Base-by-base conservation (phyloP, 2,888 invertebrate species). In the Ernsta delagoae region DNA sequence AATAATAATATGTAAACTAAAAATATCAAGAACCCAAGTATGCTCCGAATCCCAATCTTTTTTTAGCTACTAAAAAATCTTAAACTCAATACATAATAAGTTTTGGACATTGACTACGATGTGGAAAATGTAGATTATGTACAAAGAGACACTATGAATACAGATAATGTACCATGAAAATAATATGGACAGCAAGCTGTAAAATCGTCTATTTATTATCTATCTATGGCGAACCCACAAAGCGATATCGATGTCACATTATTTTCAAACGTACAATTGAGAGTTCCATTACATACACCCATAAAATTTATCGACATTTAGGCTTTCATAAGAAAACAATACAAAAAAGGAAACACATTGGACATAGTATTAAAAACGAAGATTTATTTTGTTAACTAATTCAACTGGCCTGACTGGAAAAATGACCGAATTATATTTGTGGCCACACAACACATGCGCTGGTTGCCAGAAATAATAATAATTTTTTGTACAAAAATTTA, bases 81-180 rank as follows among this genome's bases (percentile, higher is more conserved):
- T 79, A 70, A 72, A 65, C 68, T 24, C 62, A 70, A 62, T 68
- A 71, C 77, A 74, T 76, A 43, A 75, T 72, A 75, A 78, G 59
- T 64, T 69, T 84, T 84, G 81, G 82, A 84, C 81, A 82, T 81
- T 85, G 86, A 86, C 85, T 86, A 85, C 79, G 77, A 76, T 77
- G 77, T 81, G 82, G 80, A 80, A 77, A 63, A 72, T 78, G 70
- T 72, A 72, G 73, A 64, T 71, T 71, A 73, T 72, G 68, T 70
- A 73, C 56, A 71, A 70, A 65, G 64, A 69, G 57, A 68, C 43
- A 41, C 45, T 69, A 56, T 54, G 56, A 57, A 69, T 69, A 63
- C 34, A 53, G 50, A 41, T 62, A 57, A 53, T 53, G 24, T 57
- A 62, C 36, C n/a, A 36, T 62, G 62, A 62, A 68, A 68, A 60